Base-by-base conservation (phyloP, 2,113 vertebrate genomes). In the Pseudorasbora parva region DNA sequence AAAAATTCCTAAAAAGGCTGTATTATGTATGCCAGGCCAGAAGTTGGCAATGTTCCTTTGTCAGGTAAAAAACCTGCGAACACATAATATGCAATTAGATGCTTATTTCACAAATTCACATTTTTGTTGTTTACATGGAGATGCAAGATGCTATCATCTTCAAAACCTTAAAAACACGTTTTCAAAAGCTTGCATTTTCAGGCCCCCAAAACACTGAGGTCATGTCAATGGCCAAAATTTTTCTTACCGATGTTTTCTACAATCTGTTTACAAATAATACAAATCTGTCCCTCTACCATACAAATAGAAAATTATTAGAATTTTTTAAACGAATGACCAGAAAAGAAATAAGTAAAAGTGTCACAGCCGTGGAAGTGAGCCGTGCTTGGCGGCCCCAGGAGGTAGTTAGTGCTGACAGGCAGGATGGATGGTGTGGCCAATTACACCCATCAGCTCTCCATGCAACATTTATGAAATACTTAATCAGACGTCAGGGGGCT, bases 381-480 rank as follows among this genome's bases (percentile, higher is more conserved):
- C 2, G 19, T 59, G 62, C 30, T 19, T 15, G 59, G 10, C 21
- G 21, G 72, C 45, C 57, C 30, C 81, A 59, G 82, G 82, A 82
- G 73, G 86, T 68, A 71, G 60, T 51, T 57, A 78, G 64, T 19
- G 47, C 60, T 78, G 84, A 79, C 84, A 83, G 82, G 60, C 64
- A 82, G 76, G 77, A 88, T 78, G 77, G 82, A 89, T 81, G 82
- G 82, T 60, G 69, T 41, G 81, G 66, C 82, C 84, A 88, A 86
- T 88, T 88, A 88, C 78, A 82, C 41, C 74, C 82, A 51, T 86
- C 77, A 82, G 84, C 85, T 86, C 84, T 66, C 78, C 69, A 86
- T 88, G 82, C 84, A 88, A 82, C 82, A 88, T 88, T 88, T 68
- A 88, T 88, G 85, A 88, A 88, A 81, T 78, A 84, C 87, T 88